Evolutionary conservation across 1,140 invertebrate species (phyloP).

Genomic region (Lepidostoma basale): DNA sequence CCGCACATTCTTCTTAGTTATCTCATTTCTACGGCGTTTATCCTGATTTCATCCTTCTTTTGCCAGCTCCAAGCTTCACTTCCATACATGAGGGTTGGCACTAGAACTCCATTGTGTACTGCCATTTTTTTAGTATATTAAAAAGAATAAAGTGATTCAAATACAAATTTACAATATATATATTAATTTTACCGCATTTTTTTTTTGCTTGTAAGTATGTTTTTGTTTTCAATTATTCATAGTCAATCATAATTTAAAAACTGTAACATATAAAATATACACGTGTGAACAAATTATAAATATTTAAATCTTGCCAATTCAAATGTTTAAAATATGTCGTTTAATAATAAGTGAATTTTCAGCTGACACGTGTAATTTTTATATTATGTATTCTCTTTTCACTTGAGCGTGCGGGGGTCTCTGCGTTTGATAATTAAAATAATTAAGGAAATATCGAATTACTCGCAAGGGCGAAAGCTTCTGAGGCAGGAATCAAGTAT

Average conservation of each 20-base stretch:
- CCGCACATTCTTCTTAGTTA: too few species aligned
- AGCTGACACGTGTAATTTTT: neutral
- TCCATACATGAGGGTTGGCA: too few species aligned
- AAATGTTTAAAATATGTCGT: neutral
- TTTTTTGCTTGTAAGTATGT: too few species aligned
- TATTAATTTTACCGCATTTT: too few species aligned
- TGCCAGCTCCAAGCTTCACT: too few species aligned
- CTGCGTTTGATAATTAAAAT: neutral
- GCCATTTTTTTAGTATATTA: too few species aligned
- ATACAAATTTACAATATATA: too few species aligned
- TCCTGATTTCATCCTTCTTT: too few species aligned
- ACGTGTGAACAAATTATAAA: neutral
- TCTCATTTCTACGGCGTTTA: too few species aligned
- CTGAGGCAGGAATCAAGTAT: neutral
- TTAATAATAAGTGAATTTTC: neutral
- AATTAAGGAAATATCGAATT: slow-evolving; percentile 8
- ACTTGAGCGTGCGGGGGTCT: neutral
- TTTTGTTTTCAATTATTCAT: neutral
- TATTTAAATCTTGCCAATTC: neutral
- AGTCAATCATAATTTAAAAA: neutral
- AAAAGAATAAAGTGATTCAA: too few species aligned
- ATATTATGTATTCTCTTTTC: neutral
- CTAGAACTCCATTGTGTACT: too few species aligned
- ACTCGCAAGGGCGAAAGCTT: neutral
- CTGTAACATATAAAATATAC: neutral